Base-by-base conservation (phyloP, 2,113 vertebrate species). In the Vanacampus margaritifer region DNA sequence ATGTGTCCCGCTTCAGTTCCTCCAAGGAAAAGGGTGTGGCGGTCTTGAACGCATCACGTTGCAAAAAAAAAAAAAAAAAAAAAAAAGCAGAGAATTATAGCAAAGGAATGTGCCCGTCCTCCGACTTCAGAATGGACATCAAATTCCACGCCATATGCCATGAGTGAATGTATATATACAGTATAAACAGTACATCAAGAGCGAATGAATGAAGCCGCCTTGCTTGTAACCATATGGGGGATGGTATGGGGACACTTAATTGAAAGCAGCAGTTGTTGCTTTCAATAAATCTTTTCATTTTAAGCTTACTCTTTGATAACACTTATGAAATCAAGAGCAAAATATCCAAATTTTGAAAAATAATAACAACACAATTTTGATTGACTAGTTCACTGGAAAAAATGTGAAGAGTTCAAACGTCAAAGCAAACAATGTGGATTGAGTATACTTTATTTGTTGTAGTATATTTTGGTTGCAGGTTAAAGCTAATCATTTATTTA, bases 261-360 rank as follows among this genome's bases (percentile, higher is more conserved):
- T 91, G 80, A 78, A 90, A 89, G 80, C 90, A 92, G 88, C 65
- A 63, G 54, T 81, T 90, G 87, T 86, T 88, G 90, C 88, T 86
- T 87, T 88, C 75, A 83, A 81, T 84, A 87, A 88, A 76, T 83
- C 80, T 85, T 89, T 85, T 85, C 86, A 79, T 89, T 78, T 88
- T 90, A 86, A 90, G 89, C 65, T 78, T 81, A 79, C 83, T 74
- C 85, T 84, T 89, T 83, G 71, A 79, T 83, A 88, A 89, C 78
- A 91, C 87, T 77, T 76, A 88, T 23, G 10, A 53, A 53, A 23
- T 51, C 48, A n/a, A 11, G 48, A 8, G 10, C 19, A 51, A 23
- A 51, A n/a, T 51, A 7, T n/a, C 21, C 21, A 0, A n/a, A 2
- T 21, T 3, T 41, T 6, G 1, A 50, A 50, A 50, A 9, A 23